Base-by-base conservation (phyloP, 2,113 vertebrate genomes). In the Microtus ochrogaster region DNA sequence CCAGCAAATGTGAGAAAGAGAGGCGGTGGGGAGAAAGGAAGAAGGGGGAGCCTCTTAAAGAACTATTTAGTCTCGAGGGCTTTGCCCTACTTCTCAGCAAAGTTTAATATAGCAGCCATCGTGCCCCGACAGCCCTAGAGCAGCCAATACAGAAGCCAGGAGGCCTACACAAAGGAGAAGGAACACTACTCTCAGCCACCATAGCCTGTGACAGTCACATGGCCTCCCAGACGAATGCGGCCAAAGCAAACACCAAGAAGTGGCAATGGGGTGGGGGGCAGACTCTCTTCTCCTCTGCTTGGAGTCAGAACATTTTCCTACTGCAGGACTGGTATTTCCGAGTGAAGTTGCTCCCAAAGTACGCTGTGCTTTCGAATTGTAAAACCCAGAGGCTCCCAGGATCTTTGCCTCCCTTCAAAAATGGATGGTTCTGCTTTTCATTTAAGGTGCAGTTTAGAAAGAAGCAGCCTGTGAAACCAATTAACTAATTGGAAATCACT, bases 401-500 rank as follows among this genome's bases (percentile, higher is more conserved):
- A 95, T 84, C 87, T 90, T 96, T 70, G 26, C 83, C 28, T 36
- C 89, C 93, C 65, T 82, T 94, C 90, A 89, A 84, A 97, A 97
- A 96, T 92, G 95, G 73, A 97, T 94, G 93, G 97, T 96, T 97
- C 94, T 92, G 93, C 97, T 97, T 97, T 97, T 97, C 97, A 90
- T 97, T 96, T 96, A 97, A 98, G 95, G 94, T 95, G 95, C 96
- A 96, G 95, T 93, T 98, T 96, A 66, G 91, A 97, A 95, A 96
- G 96, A 97, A 96, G 90, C 96, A 97, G 96, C 93, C 96, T 96
- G 96, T 92, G 95, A 98, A 98, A 95, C 96, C 97, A 97, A 97
- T 98, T 98, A 98, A 97, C 97, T 98, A 97, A 98, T 98, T 97
- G 97, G 96, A 97, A 98, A 98, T 97, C 97, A 96, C 95, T 97